Evolutionary conservation across 2,888 invertebrate species (phyloP), one percentile per base, ranked within the genome.

Genomic region (Mythimna pallens): DNA sequence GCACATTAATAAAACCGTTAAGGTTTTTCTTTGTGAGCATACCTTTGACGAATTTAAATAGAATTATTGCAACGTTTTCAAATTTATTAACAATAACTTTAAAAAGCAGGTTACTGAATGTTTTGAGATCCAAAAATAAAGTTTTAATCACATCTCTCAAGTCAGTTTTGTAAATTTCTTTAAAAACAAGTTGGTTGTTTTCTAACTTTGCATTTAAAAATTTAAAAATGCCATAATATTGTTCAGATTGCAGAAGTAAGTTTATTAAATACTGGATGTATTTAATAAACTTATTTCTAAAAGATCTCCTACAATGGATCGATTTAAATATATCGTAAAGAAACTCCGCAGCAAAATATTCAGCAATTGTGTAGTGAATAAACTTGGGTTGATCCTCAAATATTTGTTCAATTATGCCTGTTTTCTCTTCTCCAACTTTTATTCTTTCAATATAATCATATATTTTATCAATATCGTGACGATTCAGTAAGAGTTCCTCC

Each of bases 331-430:
- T 61, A 61, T 79, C 80, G n/a, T 61, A 71, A 43, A 85, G 58
- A 67, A 78, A 80, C 72, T 83, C 85, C 2, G 69, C 63, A 25
- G 82, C 76, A 64, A 85, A 85, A 75, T 85, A 85, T 71, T 85
- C 85, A 50, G 80, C 84, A 64, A 77, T 83, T 30, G 83, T 80
- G 9, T 75, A 85, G 70, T 85, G 85, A 22, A 83, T 62, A 68
- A 85, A 85, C 58, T 76, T 76, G 9, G 82, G 83, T 59, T 80
- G 30, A 43, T 78, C 74, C 0, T 62, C 40, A 55, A 72, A 25
- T 57, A 85, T 74, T 66, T 47, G 73, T 58, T 76, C 82, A 36
- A 85, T 72, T 17, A 85, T 79, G 3, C 84, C 84, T 30, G 75
- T 84, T 63, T 84, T 85, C 57, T 85, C 85, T 8, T 81, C 76